Conservation (phyloP, 2,797 vertebrate species). For the Gymnothorax javanicus region DNA sequence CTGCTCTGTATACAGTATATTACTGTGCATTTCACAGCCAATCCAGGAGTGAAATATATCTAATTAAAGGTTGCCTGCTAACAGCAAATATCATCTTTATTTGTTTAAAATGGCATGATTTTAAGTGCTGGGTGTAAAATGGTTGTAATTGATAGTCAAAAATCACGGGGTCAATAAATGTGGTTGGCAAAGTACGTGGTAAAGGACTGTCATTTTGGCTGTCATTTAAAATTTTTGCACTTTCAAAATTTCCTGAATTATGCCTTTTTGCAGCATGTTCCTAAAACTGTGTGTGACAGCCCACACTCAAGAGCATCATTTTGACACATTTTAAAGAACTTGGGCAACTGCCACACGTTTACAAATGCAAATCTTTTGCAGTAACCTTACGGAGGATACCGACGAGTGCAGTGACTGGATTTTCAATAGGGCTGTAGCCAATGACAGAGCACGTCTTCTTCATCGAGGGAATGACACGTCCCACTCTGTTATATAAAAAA, state of each 20-base stretch:
- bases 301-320: neutral
- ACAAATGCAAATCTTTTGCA: neutral
- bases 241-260: slow-evolving; percentile 9
- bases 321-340: neutral
- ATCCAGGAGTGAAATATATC: neutral
- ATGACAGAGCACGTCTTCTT: neutral
- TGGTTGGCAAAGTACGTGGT: slow-evolving; percentile 29
- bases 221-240: slow-evolving; percentile 17
- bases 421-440: slow-evolving; percentile 9
- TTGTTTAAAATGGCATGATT: slow-evolving; percentile 29
- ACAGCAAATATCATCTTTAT: slow-evolving; percentile 31
- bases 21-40: neutral
- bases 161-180: slow-evolving; percentile 27
- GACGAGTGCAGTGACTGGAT: neutral
- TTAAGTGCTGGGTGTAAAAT: slow-evolving; percentile 34
- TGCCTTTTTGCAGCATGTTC: neutral
- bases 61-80: slow-evolving; percentile 29
- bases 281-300: neutral
- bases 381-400: neutral
- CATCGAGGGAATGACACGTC: neutral
- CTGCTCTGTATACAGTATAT: neutral
- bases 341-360: neutral
- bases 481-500: neutral
- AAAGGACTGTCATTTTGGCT: slow-evolving; percentile 25
- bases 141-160: slow-evolving; percentile 34